Evolutionary conservation across 2,113 vertebrate species (phyloP).

Genomic region (Theristicus caerulescens): DNA sequence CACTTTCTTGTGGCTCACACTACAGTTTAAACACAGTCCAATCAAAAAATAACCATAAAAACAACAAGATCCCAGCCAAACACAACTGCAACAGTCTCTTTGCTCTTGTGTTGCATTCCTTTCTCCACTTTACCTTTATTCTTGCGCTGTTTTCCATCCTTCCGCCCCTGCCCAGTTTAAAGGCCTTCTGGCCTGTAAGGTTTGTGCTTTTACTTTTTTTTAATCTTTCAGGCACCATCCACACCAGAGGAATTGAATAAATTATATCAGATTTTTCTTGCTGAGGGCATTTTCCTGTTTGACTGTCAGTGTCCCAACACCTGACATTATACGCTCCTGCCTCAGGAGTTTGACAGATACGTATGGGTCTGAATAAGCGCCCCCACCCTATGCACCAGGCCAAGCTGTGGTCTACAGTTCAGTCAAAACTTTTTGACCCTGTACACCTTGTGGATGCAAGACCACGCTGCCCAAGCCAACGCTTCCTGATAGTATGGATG

Average conservation of each 20-base stretch:
- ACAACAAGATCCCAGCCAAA: neutral
- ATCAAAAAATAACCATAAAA: neutral
- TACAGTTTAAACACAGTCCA: neutral
- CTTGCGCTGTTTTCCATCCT: neutral
- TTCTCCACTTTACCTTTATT: neutral
- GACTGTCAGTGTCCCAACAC: neutral
- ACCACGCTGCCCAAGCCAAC: fast-evolving
- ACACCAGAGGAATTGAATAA: neutral
- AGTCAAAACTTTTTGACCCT: neutral
- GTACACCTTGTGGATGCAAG: neutral
- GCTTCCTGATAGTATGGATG: neutral
- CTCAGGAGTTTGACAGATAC: neutral
- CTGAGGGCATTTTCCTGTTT: neutral
- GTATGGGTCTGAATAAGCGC: fast-evolving
- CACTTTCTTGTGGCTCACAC: neutral
- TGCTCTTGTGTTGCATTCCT: neutral
- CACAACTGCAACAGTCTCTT: too few species aligned
- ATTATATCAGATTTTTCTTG: neutral
- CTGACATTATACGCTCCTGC: neutral
- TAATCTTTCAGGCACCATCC: neutral
- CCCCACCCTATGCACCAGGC: neutral
- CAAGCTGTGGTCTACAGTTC: neutral
- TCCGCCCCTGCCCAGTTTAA: neutral
- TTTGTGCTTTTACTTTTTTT: neutral
- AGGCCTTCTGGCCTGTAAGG: neutral